Evolutionary conservation across 1,140 invertebrate species (phyloP).

Genomic region (Lucilia cuprina): DNA sequence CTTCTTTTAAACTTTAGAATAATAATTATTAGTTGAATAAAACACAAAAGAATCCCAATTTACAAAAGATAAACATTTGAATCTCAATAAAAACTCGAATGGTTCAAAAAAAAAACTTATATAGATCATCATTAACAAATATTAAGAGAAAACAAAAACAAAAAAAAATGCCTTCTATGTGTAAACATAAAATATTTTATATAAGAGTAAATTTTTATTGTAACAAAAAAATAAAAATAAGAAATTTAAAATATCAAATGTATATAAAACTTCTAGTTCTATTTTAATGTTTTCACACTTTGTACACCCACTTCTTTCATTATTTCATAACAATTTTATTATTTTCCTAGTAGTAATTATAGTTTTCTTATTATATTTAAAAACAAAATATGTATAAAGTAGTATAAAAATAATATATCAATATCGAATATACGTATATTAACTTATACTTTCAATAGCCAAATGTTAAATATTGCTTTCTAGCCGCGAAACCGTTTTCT

Average conservation of each 20-base stretch:
- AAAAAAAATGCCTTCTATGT: constrained; percentile 28
- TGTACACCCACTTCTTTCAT: too few species aligned
- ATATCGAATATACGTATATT: too few species aligned
- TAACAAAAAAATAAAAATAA: neutral
- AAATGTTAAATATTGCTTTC: too few species aligned
- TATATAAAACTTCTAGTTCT: neutral
- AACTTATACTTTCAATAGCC: too few species aligned
- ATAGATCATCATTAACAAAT: neutral
- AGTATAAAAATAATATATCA: too few species aligned
- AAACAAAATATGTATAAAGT: too few species aligned
- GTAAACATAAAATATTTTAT: constrained; percentile 35
- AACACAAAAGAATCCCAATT: neutral
- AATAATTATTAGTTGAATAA: neutral
- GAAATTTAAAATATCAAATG: neutral
- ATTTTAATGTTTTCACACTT: neutral
- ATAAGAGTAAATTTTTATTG: constrained; percentile 13
- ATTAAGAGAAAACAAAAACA: neutral
- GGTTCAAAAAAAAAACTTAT: neutral
- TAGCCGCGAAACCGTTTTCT: too few species aligned
- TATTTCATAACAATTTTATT: too few species aligned
- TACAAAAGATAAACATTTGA: neutral
- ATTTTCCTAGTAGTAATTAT: too few species aligned
- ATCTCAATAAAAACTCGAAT: neutral
- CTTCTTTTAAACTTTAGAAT: neutral
- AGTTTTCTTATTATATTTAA: too few species aligned